Evolutionary conservation across 2,113 vertebrate genomes (phyloP).

Genomic region (Prietella phreatophila): DNA sequence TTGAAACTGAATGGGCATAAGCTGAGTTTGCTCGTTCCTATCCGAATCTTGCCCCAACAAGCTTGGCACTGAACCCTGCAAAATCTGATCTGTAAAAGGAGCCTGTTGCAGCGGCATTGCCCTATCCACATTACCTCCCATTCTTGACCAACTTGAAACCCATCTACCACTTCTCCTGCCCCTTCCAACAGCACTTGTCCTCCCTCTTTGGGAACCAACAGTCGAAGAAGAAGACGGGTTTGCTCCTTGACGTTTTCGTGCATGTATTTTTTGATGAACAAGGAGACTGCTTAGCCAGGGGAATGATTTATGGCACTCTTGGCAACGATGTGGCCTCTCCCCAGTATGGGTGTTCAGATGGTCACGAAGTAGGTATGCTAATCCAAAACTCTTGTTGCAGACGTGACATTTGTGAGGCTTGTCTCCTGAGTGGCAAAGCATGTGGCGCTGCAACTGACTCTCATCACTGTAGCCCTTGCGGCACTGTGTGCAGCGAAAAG

Average conservation of each 20-base stretch:
- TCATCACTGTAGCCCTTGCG: constrained; percentile 77
- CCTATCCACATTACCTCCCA: constrained; percentile 49
- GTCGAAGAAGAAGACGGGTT: constrained; percentile 53
- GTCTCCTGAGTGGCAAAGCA: constrained; percentile 74
- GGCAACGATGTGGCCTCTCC: constrained; percentile 74
- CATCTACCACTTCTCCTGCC: constrained; percentile 59
- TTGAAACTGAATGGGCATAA: constrained; percentile 34
- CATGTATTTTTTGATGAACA: constrained; percentile 76
- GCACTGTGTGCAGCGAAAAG: constrained; percentile 76
- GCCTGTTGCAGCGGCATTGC: constrained; percentile 35
- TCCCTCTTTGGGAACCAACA: constrained; percentile 42
- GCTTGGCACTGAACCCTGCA: constrained; percentile 46
- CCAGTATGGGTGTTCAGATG: constrained; percentile 79
- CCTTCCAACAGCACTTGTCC: constrained; percentile 57
- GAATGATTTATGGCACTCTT: constrained; percentile 74
- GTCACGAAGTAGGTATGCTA: constrained; percentile 75
- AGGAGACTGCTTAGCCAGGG: constrained; percentile 78
- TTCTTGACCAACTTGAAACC: constrained; percentile 56
- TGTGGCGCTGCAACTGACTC: constrained; percentile 71
- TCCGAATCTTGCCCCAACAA: constrained; percentile 21
- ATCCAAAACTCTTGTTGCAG: constrained; percentile 74
- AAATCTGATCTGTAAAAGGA: constrained; percentile 47
- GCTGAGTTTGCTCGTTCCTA: constrained; percentile 22
- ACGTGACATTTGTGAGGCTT: constrained; percentile 74
- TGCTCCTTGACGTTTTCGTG: constrained; percentile 65